Evolutionary conservation across 1,140 invertebrate genomes (phyloP).

Genomic region (Drosophila virilis): DNA sequence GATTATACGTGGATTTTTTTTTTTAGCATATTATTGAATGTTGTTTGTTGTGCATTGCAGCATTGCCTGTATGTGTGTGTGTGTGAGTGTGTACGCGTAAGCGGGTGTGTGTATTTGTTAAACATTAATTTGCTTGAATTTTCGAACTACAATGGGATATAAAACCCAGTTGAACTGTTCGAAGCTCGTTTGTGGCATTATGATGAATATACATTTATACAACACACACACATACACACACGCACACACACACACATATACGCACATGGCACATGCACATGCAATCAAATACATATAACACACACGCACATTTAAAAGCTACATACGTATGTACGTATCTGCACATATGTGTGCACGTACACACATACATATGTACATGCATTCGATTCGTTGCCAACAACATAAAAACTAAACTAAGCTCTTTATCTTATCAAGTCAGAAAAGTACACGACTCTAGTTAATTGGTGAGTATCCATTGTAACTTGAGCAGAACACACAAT

Average conservation of each 20-base stretch:
- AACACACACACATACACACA: not conserved
- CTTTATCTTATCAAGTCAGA: constrained; percentile 8
- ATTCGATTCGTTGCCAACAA: constrained; percentile 1
- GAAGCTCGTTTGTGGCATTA: not conserved
- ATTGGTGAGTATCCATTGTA: constrained; percentile 24
- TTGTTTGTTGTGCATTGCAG: constrained; percentile 3
- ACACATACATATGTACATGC: not conserved
- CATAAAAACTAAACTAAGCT: not conserved
- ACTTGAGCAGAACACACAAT: not conserved
- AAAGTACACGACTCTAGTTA: constrained; percentile 11
- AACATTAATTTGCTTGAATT: constrained; percentile 19
- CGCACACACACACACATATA: not conserved
- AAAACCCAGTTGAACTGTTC: constrained; percentile 14
- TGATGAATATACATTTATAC: not conserved
- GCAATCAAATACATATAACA: not conserved
- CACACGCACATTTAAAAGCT: not conserved
- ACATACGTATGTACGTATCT: not conserved
- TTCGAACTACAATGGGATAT: not conserved
- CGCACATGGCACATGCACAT: not conserved
- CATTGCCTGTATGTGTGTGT: not conserved
- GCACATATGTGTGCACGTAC: not conserved
- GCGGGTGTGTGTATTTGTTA: constrained; percentile 9
- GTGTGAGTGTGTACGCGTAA: constrained; percentile 9
- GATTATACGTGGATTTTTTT: constrained; percentile 7
- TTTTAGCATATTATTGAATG: constrained; percentile 7